Base-by-base conservation (phyloP, 2,797 vertebrate species). In the Urophycis tenuis region DNA sequence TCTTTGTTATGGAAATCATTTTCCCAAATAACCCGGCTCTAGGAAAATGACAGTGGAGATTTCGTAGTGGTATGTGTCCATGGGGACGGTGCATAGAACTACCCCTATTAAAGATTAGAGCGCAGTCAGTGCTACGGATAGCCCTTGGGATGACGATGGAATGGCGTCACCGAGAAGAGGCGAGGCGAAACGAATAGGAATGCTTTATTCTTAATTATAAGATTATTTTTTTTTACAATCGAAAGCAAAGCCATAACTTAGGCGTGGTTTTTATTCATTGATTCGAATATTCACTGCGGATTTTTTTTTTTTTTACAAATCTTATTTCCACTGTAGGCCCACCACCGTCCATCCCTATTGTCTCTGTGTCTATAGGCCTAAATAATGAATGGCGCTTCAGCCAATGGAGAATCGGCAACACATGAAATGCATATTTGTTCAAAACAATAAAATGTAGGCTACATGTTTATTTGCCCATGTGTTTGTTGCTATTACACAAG, bases 91-190 rank as follows among this genome's bases (percentile, higher is more conserved):
- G 85, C 85, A 79, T 79, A 88, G 87, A 91, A 91, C 81, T 86
- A 82, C 85, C 84, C 90, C 86, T 89, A 88, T 92, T 92, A 89
- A 91, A 91, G 90, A 90, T 87, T 87, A 89, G 87, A 90, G 89
- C 22, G 83, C 87, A 87, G 87, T 86, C 83, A 79, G 60, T 81
- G 90, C 84, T 85, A 80, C 82, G 85, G 86, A 86, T 85, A 87
- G 88, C 89, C 85, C 85, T 39, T 31, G 84, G 88, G 91, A 91
- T 92, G 91, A 92, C 91, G 91, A 84, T 85, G 83, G 80, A 87
- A 89, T 90, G 90, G 91, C 93, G 92, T 94, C 92, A 94, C 90
- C 85, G 81, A 84, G 85, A 88, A 92, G 88, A 92, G 90, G 89
- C 83, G 87, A 91, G 90, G 90, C 90, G 80, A 91, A 88, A 80